phyloP scores from a whole-genome alignment of 1,140 invertebrate species.

The Drosophila trapezifrons region DNA sequence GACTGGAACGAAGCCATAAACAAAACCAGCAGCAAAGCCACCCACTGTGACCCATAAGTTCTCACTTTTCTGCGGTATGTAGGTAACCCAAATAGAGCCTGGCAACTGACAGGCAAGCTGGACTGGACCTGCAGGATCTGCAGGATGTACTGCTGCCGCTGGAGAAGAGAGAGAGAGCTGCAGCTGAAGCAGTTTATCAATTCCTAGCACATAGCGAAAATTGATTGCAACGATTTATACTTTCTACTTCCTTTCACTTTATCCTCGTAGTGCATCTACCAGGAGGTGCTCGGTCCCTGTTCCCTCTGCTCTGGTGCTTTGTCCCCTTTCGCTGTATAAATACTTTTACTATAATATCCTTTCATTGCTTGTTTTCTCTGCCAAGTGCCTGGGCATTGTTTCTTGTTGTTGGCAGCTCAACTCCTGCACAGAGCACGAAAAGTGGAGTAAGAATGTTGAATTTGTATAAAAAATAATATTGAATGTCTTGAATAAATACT shows the following conservation, averaged over 20 bases:
- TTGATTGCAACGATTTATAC: constrained; percentile 83
- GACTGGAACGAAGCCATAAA: constrained; percentile 9
- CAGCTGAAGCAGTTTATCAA: constrained; percentile 75
- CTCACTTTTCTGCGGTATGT: constrained; percentile 53
- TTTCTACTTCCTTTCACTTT: constrained; percentile 83
- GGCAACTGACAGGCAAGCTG: constrained; percentile 42
- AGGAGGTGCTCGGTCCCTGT: constrained; percentile 14
- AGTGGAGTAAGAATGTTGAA: too few relatives aligned
- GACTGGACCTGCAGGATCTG: constrained; percentile 27
- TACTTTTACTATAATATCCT: constrained; percentile 82
- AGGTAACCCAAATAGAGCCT: constrained; percentile 64
- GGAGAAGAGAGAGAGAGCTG: not conserved
- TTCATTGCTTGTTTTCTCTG: constrained; percentile 80
- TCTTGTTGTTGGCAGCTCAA: constrained; percentile 45
- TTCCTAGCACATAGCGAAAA: constrained; percentile 80
- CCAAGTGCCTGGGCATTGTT: constrained; percentile 75
- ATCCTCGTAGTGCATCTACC: constrained; percentile 64
- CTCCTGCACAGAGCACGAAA: not conserved
- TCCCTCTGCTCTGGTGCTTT: constrained; percentile 36
- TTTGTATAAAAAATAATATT: not conserved
- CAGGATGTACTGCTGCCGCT: constrained; percentile 1
- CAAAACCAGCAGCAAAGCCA: constrained; percentile 17
- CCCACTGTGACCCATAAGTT: constrained; percentile 36
- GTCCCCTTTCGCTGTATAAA: constrained; percentile 73
- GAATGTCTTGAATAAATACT: not conserved